A percentile compares a stretch with the other conserved stretches of the same genome.
Conservation (phyloP, 2,888 invertebrate species). For the Diogma glabrata region DNA sequence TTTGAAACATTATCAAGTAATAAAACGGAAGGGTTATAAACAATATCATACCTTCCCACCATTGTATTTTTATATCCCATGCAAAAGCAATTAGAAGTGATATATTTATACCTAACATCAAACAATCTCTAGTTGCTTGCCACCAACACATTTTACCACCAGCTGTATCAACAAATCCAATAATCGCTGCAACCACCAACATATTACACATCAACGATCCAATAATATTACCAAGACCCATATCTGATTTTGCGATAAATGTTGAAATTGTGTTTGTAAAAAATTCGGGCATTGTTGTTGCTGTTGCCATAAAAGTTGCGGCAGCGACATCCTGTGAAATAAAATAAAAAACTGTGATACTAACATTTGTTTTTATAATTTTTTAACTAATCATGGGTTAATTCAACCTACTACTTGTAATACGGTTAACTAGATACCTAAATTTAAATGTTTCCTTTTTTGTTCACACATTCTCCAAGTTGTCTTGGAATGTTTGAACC, state of each 20-base stretch:
- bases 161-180: constrained; percentile 42
- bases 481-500: too few species aligned
- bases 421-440: too few species aligned
- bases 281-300: constrained; percentile 89
- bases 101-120: not conserved
- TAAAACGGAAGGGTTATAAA: not conserved
- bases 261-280: constrained; percentile 87
- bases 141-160: constrained; percentile 5
- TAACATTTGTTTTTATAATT: too few species aligned
- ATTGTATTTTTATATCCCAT: constrained; percentile 2
- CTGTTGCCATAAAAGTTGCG: constrained; percentile 93
- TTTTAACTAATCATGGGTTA: too few species aligned
- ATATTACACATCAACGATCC: constrained; percentile 83
- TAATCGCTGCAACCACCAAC: constrained; percentile 71
- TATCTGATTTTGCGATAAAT: constrained; percentile 67
- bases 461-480: too few species aligned
- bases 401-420: too few species aligned
- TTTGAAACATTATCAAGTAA: not conserved
- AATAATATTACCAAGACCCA: constrained; percentile 79
- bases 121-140: constrained; percentile 7
- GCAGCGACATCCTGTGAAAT: constrained; percentile 82
- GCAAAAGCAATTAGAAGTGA: not conserved
- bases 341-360: not conserved
- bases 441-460: too few species aligned
- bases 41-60: constrained; percentile 6